These are phyloP conservation scores for Rhagophthalmus giganteus DNA, from an alignment of 2,888 invertebrate genomes.

Conservation along the genomic window DNA sequence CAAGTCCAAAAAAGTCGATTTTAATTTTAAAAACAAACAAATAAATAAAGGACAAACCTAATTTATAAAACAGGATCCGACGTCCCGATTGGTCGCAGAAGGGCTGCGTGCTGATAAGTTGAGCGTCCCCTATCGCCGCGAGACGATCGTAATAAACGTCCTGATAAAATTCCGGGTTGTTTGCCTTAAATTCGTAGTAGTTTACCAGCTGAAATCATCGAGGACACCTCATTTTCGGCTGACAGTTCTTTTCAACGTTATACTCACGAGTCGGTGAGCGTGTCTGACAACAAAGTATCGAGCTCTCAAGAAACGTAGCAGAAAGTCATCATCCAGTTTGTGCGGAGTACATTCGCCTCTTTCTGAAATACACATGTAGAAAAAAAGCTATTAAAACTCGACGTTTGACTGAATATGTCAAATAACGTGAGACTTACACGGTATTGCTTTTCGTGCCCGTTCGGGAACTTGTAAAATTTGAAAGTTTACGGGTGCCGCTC, in stretches of 20 bases:
- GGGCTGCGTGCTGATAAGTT: slow-evolving; percentile 72
- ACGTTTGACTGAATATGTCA: slow-evolving; percentile 16
- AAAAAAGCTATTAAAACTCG: slow-evolving; percentile 19
- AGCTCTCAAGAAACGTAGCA: slow-evolving; percentile 74
- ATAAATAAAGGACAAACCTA: slow-evolving; percentile 58
- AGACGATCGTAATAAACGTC: slow-evolving; percentile 69
- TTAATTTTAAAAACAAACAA: slow-evolving; percentile 15
- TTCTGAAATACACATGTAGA: slow-evolving; percentile 58
- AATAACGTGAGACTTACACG: slow-evolving; percentile 12
- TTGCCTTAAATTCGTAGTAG: slow-evolving; percentile 75
- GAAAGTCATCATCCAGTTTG: slow-evolving; percentile 74
- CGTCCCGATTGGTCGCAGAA: slow-evolving; percentile 76
- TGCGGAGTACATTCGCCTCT: slow-evolving; percentile 74
- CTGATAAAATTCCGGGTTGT: slow-evolving; percentile 68
- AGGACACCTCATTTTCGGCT: neutral
- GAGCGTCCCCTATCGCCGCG: slow-evolving; percentile 66
- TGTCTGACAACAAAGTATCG: slow-evolving; percentile 71
- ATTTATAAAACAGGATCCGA: slow-evolving; percentile 71
- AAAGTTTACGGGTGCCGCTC: too few species aligned
- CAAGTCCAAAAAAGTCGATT: too few species aligned
- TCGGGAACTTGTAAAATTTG: too few species aligned
- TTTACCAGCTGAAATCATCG: slow-evolving; percentile 69
- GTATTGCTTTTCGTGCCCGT: slow-evolving; percentile 10
- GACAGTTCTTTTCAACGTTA: slow-evolving; percentile 42
- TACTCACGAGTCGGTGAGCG: slow-evolving; percentile 72